phyloP scores from a whole-genome alignment of 2,888 invertebrate species.

The Nephrotoma guestfalica region DNA sequence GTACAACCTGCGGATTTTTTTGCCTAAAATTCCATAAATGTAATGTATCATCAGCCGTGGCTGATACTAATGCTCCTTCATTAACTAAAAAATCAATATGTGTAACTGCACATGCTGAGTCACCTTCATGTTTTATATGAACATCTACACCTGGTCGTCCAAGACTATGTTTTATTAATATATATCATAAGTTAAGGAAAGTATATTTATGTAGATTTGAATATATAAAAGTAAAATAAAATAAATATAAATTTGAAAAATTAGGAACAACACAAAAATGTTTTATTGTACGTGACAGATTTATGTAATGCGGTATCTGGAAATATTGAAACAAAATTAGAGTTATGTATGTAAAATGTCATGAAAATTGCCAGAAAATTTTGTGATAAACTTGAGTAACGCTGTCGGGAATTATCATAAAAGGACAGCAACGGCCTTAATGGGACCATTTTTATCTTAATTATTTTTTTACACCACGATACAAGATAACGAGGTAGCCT shows the following conservation, averaged over 20 bases:
- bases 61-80: conserved; percentile 91
- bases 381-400: no score
- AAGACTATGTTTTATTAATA: conserved; percentile 45
- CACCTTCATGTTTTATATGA: conserved; percentile 72
- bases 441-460: no score
- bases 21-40: conserved; percentile 97
- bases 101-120: conserved; percentile 45
- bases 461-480: no score
- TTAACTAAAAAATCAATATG: conserved; percentile 92
- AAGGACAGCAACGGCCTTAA: no score
- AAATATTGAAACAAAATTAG: no score
- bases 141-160: conserved; percentile 96
- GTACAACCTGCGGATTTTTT: conserved; percentile 87
- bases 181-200: conserved; percentile 17
- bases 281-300: neutral
- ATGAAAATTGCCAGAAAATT: no score
- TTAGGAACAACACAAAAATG: neutral
- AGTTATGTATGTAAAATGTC: no score
- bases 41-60: conserved; percentile 89
- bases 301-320: neutral
- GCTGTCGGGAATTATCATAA: no score
- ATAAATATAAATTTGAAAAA: neutral
- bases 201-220: conserved; percentile 6
- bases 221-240: neutral
- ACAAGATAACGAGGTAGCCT: no score